Evolutionary conservation across 2,113 vertebrate genomes (phyloP).

Genomic region (Engystomops pustulosus): DNA sequence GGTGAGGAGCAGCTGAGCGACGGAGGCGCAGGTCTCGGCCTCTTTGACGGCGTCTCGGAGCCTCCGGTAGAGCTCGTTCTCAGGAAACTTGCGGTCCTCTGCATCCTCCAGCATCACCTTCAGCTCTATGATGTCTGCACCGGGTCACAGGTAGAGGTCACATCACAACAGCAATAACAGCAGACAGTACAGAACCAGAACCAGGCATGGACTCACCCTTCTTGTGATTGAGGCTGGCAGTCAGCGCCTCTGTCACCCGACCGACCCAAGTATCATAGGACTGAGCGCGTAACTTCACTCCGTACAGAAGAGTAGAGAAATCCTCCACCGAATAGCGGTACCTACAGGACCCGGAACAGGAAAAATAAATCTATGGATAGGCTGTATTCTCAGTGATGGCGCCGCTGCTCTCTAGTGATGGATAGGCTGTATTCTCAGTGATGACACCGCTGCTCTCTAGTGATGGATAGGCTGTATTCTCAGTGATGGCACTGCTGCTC

Average conservation of each 20-base stretch:
- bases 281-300: constrained; percentile 93
- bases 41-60: constrained; percentile 95
- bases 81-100: constrained; percentile 95
- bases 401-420: not conserved
- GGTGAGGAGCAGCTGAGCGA: constrained; percentile 94
- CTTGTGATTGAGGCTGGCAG: constrained; percentile 91
- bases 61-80: constrained; percentile 88
- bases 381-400: too few relatives aligned
- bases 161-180: too few relatives aligned
- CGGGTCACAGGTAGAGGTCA: not conserved
- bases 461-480: constrained; percentile 5
- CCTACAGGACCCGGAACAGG: too few relatives aligned
- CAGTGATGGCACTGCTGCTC: too few relatives aligned
- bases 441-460: not conserved
- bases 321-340: constrained; percentile 94
- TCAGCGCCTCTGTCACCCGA: constrained; percentile 90
- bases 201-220: constrained; percentile 79
- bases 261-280: constrained; percentile 96
- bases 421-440: constrained; percentile 14
- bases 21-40: constrained; percentile 96
- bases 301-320: constrained; percentile 90
- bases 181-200: too few relatives aligned
- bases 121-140: constrained; percentile 91
- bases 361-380: too few relatives aligned
- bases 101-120: constrained; percentile 95